Evolutionary conservation across 2,113 vertebrate species (phyloP).

Genomic region (Morone chrysops): DNA sequence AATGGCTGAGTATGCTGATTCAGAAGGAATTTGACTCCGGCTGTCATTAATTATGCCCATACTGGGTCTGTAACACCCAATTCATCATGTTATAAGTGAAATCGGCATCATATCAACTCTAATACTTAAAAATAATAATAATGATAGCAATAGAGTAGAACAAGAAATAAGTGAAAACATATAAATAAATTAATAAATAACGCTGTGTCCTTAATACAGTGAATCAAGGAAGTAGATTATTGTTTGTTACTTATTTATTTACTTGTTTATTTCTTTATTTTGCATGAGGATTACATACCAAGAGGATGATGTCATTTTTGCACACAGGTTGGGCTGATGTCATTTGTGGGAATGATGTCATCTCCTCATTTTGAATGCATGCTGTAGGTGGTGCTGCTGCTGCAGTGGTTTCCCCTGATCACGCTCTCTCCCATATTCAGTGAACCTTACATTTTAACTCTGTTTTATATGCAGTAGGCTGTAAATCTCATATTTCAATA

Average conservation of each 20-base stretch:
- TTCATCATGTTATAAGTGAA: neutral
- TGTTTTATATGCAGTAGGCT: neutral
- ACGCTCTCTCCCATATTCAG: neutral
- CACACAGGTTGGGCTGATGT: conserved; percentile 49
- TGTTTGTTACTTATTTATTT: neutral
- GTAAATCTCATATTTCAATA: neutral
- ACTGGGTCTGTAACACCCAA: neutral
- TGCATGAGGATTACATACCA: conserved; percentile 9
- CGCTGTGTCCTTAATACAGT: no score
- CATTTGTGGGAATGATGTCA: conserved; percentile 60
- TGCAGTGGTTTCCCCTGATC: neutral
- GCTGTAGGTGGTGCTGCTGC: conserved; percentile 17
- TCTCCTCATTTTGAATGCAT: conserved; percentile 23
- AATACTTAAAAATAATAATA: neutral
- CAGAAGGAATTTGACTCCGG: neutral
- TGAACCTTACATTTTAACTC: conserved; percentile 8
- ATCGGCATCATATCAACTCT: neutral
- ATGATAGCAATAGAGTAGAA: neutral
- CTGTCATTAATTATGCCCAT: neutral
- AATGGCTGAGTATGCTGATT: no score
- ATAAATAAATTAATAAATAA: neutral
- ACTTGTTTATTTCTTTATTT: neutral
- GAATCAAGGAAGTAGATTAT: no score
- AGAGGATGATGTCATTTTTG: conserved; percentile 58
- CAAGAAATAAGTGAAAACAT: neutral